Conservation (phyloP, 2,113 vertebrate genomes). For the Nesoenas mayeri region DNA sequence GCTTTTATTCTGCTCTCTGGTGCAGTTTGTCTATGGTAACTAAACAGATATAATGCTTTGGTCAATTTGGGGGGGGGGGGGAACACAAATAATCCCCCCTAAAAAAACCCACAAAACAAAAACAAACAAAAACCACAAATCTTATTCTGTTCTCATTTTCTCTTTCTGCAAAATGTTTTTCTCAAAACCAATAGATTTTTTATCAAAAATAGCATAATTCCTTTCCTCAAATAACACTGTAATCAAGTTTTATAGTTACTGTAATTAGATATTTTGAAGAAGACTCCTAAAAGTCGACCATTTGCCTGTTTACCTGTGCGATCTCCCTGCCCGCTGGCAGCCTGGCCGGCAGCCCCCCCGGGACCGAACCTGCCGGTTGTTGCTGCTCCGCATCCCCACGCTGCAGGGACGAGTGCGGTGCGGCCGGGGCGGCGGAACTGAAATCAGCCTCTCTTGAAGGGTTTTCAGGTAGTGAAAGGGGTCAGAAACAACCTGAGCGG, state of each 20-base stretch:
- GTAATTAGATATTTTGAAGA: conserved; percentile 22
- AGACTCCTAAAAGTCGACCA: not conserved
- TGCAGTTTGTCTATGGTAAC: not conserved
- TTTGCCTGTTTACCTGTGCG: not conserved
- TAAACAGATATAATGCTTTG: not conserved
- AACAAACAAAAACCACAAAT: too few species aligned
- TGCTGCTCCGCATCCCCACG: too few species aligned
- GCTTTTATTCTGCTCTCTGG: not conserved
- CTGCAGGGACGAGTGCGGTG: too few species aligned
- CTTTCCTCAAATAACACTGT: not conserved
- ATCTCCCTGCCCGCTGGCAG: not conserved
- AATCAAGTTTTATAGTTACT: not conserved
- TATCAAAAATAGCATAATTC: not conserved
- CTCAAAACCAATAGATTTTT: not conserved
- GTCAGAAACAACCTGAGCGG: too few species aligned
- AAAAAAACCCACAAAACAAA: too few species aligned
- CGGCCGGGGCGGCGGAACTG: too few species aligned
- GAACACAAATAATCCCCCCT: too few species aligned
- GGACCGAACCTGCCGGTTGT: too few species aligned
- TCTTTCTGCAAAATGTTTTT: not conserved
- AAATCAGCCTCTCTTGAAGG: too few species aligned
- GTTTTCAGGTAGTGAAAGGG: too few species aligned
- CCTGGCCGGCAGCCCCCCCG: too few species aligned
- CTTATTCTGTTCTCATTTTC: not conserved
- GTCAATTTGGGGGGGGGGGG: not conserved